These are phyloP conservation scores for Anthoscopus minutus DNA, from an alignment of 2,113 vertebrate genomes.

Conservation along the genomic window DNA sequence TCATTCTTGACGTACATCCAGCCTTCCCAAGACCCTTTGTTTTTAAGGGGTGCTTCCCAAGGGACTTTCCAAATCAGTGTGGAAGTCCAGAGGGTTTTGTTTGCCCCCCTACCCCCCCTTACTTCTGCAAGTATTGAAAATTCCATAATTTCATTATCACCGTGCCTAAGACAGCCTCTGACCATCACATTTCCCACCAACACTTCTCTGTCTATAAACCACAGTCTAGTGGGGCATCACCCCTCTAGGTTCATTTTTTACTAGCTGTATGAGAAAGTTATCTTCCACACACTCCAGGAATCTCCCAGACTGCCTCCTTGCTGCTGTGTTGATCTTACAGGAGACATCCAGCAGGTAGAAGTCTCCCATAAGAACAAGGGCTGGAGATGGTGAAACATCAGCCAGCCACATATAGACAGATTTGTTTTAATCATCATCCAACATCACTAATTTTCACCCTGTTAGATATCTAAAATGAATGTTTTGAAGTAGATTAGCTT, in stretches of 20 bases:
- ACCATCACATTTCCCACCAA: background rate
- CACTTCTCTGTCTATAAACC: background rate
- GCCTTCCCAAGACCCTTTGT: background rate
- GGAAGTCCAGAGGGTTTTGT: background rate
- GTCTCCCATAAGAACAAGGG: background rate
- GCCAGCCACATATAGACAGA: background rate
- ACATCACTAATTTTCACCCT: background rate
- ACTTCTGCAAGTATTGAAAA: background rate
- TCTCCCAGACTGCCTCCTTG: background rate
- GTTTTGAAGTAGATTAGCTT: background rate
- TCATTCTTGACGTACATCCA: background rate
- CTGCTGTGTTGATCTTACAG: background rate
- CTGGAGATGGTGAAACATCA: background rate
- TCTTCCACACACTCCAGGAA: background rate
- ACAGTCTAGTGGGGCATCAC: background rate
- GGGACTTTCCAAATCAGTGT: background rate
- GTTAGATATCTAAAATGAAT: background rate
- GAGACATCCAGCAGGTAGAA: background rate
- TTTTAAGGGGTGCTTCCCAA: background rate
- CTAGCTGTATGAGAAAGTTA: background rate
- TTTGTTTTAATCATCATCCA: background rate
- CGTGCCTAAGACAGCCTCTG: background rate
- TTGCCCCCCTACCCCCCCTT: rapidly evolving
- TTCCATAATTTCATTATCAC: background rate
- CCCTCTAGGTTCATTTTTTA: background rate